phyloP scores from a whole-genome alignment of 2,888 invertebrate genomes.

The Eretmocerus hayati region DNA sequence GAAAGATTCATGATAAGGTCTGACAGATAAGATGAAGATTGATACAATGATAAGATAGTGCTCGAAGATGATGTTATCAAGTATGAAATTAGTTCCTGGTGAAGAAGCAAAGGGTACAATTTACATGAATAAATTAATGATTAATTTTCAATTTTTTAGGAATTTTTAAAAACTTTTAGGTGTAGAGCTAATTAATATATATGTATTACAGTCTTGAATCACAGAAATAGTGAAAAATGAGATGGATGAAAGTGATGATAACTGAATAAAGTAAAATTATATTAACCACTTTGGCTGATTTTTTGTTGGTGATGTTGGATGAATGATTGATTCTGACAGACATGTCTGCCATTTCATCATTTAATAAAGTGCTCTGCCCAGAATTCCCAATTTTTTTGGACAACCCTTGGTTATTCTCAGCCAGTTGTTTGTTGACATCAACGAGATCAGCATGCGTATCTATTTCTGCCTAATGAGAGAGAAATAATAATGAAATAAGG shows the following conservation, averaged over 20 bases:
- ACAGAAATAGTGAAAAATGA: too few species aligned
- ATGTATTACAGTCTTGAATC: too few species aligned
- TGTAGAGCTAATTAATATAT: too few species aligned
- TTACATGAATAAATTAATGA: too few species aligned
- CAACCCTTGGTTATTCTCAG: conserved; percentile 38
- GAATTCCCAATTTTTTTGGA: conserved; percentile 35
- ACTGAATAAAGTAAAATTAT: conserved; percentile 25
- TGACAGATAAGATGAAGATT: background rate
- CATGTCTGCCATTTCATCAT: conserved; percentile 25
- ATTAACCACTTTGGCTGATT: conserved; percentile 30
- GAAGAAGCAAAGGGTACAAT: too few species aligned
- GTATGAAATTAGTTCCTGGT: too few species aligned
- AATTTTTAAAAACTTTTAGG: too few species aligned
- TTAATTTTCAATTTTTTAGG: too few species aligned
- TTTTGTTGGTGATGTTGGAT: conserved; percentile 27
- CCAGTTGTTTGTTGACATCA: conserved; percentile 37
- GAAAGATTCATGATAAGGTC: too few species aligned
- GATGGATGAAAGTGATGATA: too few species aligned
- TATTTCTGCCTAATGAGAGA: conserved; percentile 31
- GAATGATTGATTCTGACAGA: conserved; percentile 23
- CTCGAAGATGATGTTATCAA: too few species aligned
- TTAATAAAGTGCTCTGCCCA: conserved; percentile 18
- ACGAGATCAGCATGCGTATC: conserved; percentile 31
- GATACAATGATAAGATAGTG: conserved; percentile 8
- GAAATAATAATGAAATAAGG: conserved; percentile 13